phyloP scores from a whole-genome alignment of 2,888 invertebrate genomes.

The Globia sparganii region DNA sequence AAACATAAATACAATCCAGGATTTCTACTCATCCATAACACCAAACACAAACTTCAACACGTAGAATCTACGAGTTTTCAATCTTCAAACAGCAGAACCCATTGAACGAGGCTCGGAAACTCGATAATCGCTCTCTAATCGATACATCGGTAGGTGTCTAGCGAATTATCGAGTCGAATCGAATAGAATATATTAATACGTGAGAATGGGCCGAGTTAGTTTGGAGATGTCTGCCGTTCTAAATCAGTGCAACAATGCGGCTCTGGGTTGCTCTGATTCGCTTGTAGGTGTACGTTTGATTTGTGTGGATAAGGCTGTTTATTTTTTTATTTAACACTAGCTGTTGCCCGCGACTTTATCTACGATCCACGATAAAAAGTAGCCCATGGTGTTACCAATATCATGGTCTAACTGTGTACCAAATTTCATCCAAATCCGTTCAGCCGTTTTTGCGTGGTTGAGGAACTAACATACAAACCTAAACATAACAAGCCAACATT shows the following conservation, averaged over 20 bases:
- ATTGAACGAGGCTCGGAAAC: conserved; percentile 53
- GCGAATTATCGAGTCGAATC: conserved; percentile 80
- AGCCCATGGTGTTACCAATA: not conserved
- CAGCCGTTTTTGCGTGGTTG: too few species aligned
- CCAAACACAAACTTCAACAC: conserved; percentile 34
- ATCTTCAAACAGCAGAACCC: conserved; percentile 56
- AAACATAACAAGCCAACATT: not conserved
- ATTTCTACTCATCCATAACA: conserved; percentile 25
- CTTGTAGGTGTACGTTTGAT: conserved; percentile 78
- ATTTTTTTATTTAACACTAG: not conserved
- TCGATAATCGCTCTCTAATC: conserved; percentile 77
- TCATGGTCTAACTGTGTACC: not conserved
- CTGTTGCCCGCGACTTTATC: not conserved
- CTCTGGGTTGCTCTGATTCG: conserved; percentile 85
- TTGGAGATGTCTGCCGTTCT: conserved; percentile 86
- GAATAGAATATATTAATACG: conserved; percentile 90
- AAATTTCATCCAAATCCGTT: not conserved
- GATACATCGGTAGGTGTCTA: conserved; percentile 83
- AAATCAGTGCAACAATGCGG: conserved; percentile 87
- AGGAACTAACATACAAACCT: too few species aligned
- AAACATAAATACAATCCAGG: conserved; percentile 32
- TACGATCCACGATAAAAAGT: not conserved
- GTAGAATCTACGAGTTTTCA: not conserved
- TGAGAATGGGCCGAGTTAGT: conserved; percentile 79
- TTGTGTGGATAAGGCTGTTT: conserved; percentile 72